These are phyloP conservation scores for Acanthaster planci DNA, from an alignment of 35 echinoderm and acorn worm genomes.

Conservation along the genomic window DNA sequence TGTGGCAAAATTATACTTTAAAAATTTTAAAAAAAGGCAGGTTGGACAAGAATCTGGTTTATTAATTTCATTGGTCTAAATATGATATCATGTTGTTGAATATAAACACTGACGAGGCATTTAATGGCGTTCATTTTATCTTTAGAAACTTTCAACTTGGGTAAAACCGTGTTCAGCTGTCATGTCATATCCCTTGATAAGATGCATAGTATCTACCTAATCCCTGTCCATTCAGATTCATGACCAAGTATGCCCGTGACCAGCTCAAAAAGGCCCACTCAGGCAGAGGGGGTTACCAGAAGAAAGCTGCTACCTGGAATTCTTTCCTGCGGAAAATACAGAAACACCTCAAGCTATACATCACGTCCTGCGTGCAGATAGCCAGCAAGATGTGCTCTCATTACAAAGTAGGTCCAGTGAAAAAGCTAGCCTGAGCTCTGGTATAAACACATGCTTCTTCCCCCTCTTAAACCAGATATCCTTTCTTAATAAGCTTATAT, in stretches of 20 bases:
- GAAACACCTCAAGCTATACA: slow-evolving; percentile 46
- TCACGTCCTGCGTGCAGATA: slow-evolving; percentile 70
- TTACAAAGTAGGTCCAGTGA: slow-evolving; percentile 39
- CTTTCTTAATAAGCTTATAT: too few species aligned
- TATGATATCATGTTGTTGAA: too few species aligned
- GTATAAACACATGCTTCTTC: too few species aligned
- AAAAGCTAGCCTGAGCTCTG: too few species aligned
- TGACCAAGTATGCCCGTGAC: slow-evolving; percentile 2
- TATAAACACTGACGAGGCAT: too few species aligned
- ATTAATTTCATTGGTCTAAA: too few species aligned
- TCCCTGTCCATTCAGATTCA: slow-evolving; percentile 7
- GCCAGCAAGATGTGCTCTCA: slow-evolving; percentile 80
- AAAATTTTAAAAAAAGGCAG: too few species aligned
- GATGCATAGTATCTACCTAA: too few species aligned
- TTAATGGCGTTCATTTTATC: too few species aligned
- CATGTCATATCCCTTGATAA: neutral
- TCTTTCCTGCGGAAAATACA: slow-evolving; percentile 32
- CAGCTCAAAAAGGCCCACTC: neutral
- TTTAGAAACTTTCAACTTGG: neutral
- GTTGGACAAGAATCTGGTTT: too few species aligned
- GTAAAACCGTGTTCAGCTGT: neutral
- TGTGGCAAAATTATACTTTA: too few species aligned
- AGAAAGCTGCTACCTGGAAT: slow-evolving; percentile 27
- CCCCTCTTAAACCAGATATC: too few species aligned
- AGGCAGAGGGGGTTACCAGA: neutral